Evolutionary conservation across 2,888 invertebrate species (phyloP).

Genomic region (Antitype chi): DNA sequence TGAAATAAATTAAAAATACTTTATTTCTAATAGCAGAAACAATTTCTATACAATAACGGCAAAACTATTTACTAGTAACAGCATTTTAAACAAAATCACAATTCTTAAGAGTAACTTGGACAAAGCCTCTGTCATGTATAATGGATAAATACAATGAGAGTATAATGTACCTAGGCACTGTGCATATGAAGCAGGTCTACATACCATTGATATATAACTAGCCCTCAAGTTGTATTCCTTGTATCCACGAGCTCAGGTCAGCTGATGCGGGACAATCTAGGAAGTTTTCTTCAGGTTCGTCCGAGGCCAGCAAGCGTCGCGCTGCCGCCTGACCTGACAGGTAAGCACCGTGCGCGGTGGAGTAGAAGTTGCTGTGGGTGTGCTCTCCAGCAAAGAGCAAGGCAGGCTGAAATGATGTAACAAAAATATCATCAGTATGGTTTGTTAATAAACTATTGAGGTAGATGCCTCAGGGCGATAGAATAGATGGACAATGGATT

Average conservation of each 20-base stretch:
- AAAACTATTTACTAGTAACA: constrained; percentile 58
- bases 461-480: not conserved
- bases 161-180: constrained; percentile 64
- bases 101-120: constrained; percentile 64
- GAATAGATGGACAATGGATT: not conserved
- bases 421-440: constrained; percentile 5
- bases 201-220: constrained; percentile 69
- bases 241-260: constrained; percentile 96
- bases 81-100: constrained; percentile 69
- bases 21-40: constrained; percentile 52
- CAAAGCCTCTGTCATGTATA: constrained; percentile 66
- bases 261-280: constrained; percentile 94
- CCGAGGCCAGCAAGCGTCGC: constrained; percentile 92
- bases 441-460: not conserved
- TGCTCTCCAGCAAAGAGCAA: constrained; percentile 98
- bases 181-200: constrained; percentile 52
- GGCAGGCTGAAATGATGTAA: constrained; percentile 92
- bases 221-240: constrained; percentile 94
- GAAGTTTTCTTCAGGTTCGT: constrained; percentile 92
- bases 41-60: constrained; percentile 56
- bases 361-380: constrained; percentile 98
- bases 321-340: constrained; percentile 96
- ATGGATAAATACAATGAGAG: constrained; percentile 63
- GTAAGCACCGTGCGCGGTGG: constrained; percentile 98
- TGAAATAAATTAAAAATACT: constrained; percentile 50